phyloP scores from a whole-genome alignment of 2,888 invertebrate genomes.

The Erannis defoliaria region DNA sequence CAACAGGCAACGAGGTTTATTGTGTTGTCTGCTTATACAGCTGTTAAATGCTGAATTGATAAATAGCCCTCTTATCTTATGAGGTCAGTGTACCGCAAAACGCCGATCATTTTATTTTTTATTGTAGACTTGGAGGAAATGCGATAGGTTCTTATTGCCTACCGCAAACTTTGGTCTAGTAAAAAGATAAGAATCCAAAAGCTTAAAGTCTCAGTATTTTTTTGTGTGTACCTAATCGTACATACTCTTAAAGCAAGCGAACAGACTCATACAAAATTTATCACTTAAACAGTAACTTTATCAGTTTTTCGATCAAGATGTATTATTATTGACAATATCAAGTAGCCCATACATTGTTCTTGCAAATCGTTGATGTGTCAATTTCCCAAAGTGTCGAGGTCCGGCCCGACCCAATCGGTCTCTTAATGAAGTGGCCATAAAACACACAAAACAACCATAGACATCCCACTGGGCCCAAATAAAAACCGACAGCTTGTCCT shows the following conservation, averaged over 20 bases:
- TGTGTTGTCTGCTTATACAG: constrained; percentile 11
- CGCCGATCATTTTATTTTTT: neutral
- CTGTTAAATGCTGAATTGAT: constrained; percentile 18
- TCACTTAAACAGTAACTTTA: too few species aligned
- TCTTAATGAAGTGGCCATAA: constrained; percentile 80
- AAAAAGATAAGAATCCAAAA: neutral
- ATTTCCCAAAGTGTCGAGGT: constrained; percentile 67
- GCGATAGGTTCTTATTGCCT: neutral
- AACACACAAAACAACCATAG: constrained; percentile 77
- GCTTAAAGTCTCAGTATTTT: neutral
- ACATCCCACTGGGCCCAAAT: constrained; percentile 75
- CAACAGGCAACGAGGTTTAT: constrained; percentile 1
- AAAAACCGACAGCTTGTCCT: constrained; percentile 78
- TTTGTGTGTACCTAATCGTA: neutral
- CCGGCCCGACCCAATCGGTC: constrained; percentile 51
- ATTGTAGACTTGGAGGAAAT: constrained; percentile 1
- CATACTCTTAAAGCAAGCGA: too few species aligned
- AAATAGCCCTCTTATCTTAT: constrained; percentile 21
- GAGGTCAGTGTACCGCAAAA: constrained; percentile 18
- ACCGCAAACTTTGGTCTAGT: neutral
- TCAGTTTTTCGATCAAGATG: too few species aligned
- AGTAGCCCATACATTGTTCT: constrained; percentile 21
- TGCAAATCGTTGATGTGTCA: constrained; percentile 64
- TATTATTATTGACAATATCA: constrained; percentile 14
- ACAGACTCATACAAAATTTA: too few species aligned